Base-by-base conservation (phyloP, 2,888 invertebrate genomes). In the Parnassius glacialis region DNA sequence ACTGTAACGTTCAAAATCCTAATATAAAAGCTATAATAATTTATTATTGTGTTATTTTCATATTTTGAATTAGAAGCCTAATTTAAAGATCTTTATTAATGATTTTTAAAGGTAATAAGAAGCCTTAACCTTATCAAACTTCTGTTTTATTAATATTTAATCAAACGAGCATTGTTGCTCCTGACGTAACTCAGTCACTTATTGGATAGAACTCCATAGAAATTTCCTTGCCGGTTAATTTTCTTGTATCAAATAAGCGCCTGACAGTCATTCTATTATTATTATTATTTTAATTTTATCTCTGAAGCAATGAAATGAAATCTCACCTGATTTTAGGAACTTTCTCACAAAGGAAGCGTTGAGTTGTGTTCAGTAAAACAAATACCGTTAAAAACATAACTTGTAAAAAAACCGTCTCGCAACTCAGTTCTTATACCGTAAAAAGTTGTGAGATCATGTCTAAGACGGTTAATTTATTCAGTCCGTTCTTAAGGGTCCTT, bases 141-240 rank as follows among this genome's bases (percentile, higher is more conserved):
- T 52, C 41, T 47, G 25, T 47, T 48, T 43, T 52, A 48, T 53
- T 52, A 45, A 10, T 34, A 43, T 51, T 56, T 56, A 61, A 61
- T 61, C 51, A 55, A 61, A 34, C 34, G 43, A 44, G 44, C 43
- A 48, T 47, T 10, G 16, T 59, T 54, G 54, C 54, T 45, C 51
- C 34, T 51, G 60, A 45, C 61, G 13, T 52, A n/a, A 48, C 42
- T 48, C 47, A 52, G 55, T 61, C 55, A 34, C 41, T 61, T 61
- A 55, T 59, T 59, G 16, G 34, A 52, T 58, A n/a, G 34, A 55
- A 61, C 43, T 61, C 60, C 34, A 55, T 61, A 42, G 48, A 61
- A 61, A 61, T 53, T 57, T 60, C 52, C 57, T 52, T 57, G 13
- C 41, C 43, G 43, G 44, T 50, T 61, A 51, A 61, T 42, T 61